Percentiles rank a stretch among this genome's conserved stretches.
phyloP scores from a whole-genome alignment of 1,140 invertebrate genomes.

The Drosophila nasuta region DNA sequence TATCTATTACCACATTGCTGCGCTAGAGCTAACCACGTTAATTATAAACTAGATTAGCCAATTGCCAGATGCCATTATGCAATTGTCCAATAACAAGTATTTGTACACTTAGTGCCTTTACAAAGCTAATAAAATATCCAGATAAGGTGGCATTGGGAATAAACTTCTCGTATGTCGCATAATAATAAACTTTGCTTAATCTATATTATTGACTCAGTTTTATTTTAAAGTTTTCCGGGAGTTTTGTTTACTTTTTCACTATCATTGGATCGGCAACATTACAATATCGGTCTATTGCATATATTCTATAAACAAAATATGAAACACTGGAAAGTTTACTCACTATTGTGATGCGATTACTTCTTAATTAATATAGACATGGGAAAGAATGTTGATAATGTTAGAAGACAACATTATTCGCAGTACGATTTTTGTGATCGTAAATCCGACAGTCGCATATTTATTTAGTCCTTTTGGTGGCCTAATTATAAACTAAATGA shows the following conservation, averaged over 20 bases:
- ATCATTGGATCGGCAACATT: neutral
- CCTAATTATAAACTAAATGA: no score
- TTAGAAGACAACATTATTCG: no score
- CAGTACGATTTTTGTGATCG: no score
- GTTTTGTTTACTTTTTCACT: neutral
- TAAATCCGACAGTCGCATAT: no score
- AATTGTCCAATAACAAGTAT: slow-evolving; percentile 49
- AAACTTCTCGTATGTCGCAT: slow-evolving; percentile 1
- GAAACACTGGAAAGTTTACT: neutral
- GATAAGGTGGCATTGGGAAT: slow-evolving; percentile 44
- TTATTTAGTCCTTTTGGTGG: no score
- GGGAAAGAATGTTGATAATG: no score
- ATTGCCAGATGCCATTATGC: slow-evolving; percentile 19
- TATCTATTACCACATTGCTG: slow-evolving; percentile 60
- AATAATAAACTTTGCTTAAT: slow-evolving; percentile 39
- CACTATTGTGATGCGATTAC: neutral
- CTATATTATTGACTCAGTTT: slow-evolving; percentile 13
- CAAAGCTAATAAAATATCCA: slow-evolving; percentile 34
- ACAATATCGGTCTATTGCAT: neutral
- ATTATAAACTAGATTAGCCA: neutral
- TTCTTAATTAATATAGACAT: no score
- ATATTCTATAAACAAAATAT: neutral
- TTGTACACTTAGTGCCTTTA: slow-evolving; percentile 44
- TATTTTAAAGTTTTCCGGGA: neutral
- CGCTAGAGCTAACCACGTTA: slow-evolving; percentile 32